Conservation (phyloP, 2,888 invertebrate species). For the Congeria kusceri region DNA sequence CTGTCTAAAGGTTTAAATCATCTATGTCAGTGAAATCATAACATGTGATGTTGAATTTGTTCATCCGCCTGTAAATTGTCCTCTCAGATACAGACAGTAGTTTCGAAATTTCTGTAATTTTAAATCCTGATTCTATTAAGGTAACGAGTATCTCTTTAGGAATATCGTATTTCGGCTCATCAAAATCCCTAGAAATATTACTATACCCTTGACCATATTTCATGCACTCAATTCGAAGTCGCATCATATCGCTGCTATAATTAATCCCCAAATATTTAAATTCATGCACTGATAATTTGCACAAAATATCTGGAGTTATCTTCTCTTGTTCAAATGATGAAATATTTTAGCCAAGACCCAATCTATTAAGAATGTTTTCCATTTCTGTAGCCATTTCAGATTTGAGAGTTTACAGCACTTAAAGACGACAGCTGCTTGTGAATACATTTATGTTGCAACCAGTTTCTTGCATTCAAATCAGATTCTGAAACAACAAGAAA, state of each 20-base stretch:
- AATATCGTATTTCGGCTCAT: constrained; percentile 18
- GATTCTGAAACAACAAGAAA: too few species aligned
- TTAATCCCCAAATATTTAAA: constrained; percentile 31
- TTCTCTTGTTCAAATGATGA: constrained; percentile 27
- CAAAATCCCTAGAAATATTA: too few species aligned
- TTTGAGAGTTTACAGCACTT: not conserved
- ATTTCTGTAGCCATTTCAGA: constrained; percentile 4
- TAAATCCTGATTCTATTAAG: constrained; percentile 32
- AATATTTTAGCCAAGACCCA: constrained; percentile 12
- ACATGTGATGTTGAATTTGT: constrained; percentile 11
- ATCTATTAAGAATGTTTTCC: constrained; percentile 17
- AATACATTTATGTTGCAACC: too few species aligned
- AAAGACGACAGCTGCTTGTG: too few species aligned
- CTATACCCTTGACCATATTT: constrained; percentile 24
- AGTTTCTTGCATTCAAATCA: too few species aligned
- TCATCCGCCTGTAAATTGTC: constrained; percentile 39
- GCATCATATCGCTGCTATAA: constrained; percentile 39
- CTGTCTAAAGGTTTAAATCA: constrained; percentile 18
- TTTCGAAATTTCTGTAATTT: constrained; percentile 30
- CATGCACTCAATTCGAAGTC: constrained; percentile 38
- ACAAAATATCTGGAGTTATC: constrained; percentile 43
- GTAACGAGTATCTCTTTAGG: constrained; percentile 24
- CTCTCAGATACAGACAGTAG: constrained; percentile 35
- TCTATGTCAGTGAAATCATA: constrained; percentile 30
- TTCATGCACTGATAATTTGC: constrained; percentile 27